Conservation (phyloP, 2,113 vertebrate species). For the Microtus richardsoni region DNA sequence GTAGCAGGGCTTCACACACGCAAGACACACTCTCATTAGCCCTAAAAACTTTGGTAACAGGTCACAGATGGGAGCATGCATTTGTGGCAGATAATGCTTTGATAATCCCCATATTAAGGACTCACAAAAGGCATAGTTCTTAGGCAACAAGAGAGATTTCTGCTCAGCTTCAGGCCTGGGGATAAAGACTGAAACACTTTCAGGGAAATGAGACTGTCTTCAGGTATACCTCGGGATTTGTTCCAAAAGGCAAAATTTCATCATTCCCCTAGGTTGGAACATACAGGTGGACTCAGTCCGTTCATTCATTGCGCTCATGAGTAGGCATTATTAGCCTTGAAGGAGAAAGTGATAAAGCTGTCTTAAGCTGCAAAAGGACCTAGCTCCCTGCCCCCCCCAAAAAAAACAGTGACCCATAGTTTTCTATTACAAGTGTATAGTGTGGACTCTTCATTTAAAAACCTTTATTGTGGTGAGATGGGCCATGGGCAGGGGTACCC, state of each 20-base stretch:
- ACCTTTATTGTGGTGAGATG: background rate
- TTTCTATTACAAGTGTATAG: conserved; percentile 1
- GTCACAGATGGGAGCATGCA: background rate
- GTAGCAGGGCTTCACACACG: background rate
- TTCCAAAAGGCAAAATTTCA: conserved; percentile 8
- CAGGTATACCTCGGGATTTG: conserved; percentile 12
- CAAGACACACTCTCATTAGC: background rate
- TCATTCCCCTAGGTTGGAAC: background rate
- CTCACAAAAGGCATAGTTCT: background rate
- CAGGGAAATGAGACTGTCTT: background rate
- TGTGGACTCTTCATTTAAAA: background rate
- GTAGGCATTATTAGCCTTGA: background rate
- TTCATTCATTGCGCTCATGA: background rate
- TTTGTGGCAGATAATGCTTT: background rate
- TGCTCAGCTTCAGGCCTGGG: background rate
- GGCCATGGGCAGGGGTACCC: background rate
- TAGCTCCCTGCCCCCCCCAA: background rate
- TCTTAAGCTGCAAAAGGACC: background rate
- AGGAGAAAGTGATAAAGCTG: background rate
- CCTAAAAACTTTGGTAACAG: background rate
- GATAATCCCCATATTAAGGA: background rate
- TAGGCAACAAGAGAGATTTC: background rate
- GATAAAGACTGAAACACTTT: background rate
- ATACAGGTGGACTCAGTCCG: background rate
- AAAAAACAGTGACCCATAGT: background rate